Conservation (phyloP, 2,888 invertebrate species). For the Parapristionchus giblindavisi region DNA sequence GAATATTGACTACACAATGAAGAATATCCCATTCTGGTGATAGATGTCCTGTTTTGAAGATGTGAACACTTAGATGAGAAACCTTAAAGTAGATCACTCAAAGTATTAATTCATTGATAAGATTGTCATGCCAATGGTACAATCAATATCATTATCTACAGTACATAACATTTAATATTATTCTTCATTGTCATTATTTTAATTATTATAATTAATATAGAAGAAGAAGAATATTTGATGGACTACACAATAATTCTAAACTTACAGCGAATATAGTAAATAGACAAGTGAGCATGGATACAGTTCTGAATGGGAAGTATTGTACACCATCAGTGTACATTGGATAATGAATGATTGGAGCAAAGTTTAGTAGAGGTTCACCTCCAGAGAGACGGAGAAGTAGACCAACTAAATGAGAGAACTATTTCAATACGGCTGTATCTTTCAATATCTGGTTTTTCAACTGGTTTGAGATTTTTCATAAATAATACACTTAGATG, state of each 20-base stretch:
- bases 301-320: constrained; percentile 92
- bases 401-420: constrained; percentile 61
- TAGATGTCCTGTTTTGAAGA: constrained; percentile 52
- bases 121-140: no score
- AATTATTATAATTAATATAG: no score
- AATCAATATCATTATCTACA: no score
- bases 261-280: constrained; percentile 83
- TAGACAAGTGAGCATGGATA: constrained; percentile 89
- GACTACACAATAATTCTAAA: neutral
- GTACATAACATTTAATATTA: no score
- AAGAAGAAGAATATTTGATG: no score
- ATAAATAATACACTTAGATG: neutral
- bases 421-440: neutral
- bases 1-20: constrained; percentile 67
- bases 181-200: no score
- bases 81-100: constrained; percentile 48
- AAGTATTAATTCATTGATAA: no score
- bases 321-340: constrained; percentile 78
- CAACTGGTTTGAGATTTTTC: neutral
- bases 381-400: constrained; percentile 84
- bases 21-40: constrained; percentile 55
- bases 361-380: constrained; percentile 84
- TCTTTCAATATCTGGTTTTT: neutral
- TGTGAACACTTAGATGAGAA: constrained; percentile 54
- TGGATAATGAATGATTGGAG: constrained; percentile 86